Base-by-base conservation (phyloP, 2,888 invertebrate species). In the Callimorpha dominula region DNA sequence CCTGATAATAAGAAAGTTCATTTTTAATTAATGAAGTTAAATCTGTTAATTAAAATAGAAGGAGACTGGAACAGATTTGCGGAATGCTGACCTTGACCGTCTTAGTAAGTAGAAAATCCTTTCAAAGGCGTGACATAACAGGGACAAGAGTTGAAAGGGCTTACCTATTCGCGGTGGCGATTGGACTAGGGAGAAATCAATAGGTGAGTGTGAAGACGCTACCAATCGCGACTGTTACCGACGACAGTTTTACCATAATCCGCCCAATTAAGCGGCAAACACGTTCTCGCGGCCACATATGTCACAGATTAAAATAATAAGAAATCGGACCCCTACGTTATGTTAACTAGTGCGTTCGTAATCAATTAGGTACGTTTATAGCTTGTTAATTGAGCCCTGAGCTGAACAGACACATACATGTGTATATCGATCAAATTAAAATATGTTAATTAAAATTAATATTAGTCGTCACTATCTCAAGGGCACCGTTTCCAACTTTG, bases 251-350 rank as follows among this genome's bases (percentile, higher is more conserved):
- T 80, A 72, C 82, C 82, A 87, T 94, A 92, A 94, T 92, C 93
- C 91, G 72, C 78, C 83, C 89, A 92, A 93, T 93, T 90, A 91
- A 87, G 82, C 86, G 67, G 66, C 78, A 76, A 84, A 90, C 94
- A 94, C 93, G 93, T 89, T 70, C 78, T 75, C 73, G 46, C 69
- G 71, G 57, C 67, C 72, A 73, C 60, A 60, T 75, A 73, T 75
- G 71, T 79, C 79, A 73, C 73, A 78, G 78, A 78, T 78, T 79
- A 67, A 82, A 78, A 76, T 80, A 73, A 75, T 77, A 82, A 71
- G 65, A 69, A 42, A 7, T 67, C n/a, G 31, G 12, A 42, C 42
- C 52, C 42, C 54, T 54, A 52, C 42, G 40, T 50, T 17, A 65
- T 52, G 7, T 12, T 42, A n/a, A 14, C 42, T 67, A n/a, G 12